Evolutionary conservation across 2,888 invertebrate species (phyloP).

Genomic region (Brachyptera risi): DNA sequence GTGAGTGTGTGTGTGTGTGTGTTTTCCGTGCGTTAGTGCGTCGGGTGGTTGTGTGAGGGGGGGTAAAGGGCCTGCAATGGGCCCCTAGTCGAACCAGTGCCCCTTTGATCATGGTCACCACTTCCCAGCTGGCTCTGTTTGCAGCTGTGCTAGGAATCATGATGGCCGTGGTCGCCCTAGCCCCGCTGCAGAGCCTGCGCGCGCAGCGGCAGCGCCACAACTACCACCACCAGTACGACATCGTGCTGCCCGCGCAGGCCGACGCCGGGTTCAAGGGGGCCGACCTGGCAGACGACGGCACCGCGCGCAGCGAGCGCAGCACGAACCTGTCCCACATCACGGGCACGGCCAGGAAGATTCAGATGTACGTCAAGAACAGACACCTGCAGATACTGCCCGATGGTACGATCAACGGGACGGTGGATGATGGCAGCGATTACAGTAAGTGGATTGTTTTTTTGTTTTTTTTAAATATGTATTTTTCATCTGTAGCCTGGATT

Average conservation of each 20-base stretch:
- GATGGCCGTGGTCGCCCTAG: neutral
- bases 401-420: constrained; percentile 81
- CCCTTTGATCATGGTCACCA: constrained; percentile 9
- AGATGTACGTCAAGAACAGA: constrained; percentile 79
- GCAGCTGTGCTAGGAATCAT: constrained; percentile 4
- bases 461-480: too few relatives aligned
- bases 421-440: constrained; percentile 74
- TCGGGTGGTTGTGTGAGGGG: neutral
- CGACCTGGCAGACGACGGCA: constrained; percentile 36
- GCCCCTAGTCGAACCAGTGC: neutral
- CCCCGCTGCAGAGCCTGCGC: neutral
- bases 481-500: too few relatives aligned
- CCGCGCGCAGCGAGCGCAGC: constrained; percentile 67
- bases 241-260: constrained; percentile 37
- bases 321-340: constrained; percentile 77
- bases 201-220: neutral
- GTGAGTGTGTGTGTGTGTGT: too few relatives aligned
- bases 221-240: constrained; percentile 3
- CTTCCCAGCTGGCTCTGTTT: constrained; percentile 11
- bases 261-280: too few relatives aligned
- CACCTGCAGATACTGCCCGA: constrained; percentile 78
- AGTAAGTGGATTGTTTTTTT: too few relatives aligned
- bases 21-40: too few relatives aligned
- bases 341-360: constrained; percentile 73
- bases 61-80: neutral